These are phyloP conservation scores for Perdita meconis DNA, from an alignment of 2,888 invertebrate genomes.

Conservation along the genomic window DNA sequence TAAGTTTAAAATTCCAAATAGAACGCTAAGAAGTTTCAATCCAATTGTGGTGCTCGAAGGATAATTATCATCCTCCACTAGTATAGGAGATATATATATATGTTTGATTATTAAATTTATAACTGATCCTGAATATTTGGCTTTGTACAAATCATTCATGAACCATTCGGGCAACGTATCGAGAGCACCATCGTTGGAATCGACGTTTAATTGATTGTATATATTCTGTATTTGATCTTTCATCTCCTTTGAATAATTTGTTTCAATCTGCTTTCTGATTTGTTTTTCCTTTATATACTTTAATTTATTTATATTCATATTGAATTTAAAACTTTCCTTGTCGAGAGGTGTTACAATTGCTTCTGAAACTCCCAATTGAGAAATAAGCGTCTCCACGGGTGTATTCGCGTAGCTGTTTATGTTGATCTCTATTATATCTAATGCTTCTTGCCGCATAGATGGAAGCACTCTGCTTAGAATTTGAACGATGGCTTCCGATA, in stretches of 20 bases:
- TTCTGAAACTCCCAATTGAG: constrained; percentile 83
- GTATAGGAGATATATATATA: constrained; percentile 88
- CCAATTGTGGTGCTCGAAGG: constrained; percentile 87
- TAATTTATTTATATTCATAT: constrained; percentile 64
- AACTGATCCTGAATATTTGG: constrained; percentile 87
- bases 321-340: constrained; percentile 67
- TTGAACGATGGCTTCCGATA: constrained; percentile 89
- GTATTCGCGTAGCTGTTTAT: constrained; percentile 88
- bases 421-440: constrained; percentile 87
- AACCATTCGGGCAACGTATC: constrained; percentile 86
- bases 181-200: constrained; percentile 26
- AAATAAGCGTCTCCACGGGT: constrained; percentile 86
- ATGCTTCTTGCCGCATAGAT: constrained; percentile 85
- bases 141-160: constrained; percentile 86
- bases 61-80: constrained; percentile 89
- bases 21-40: constrained; percentile 87
- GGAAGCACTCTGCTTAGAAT: constrained; percentile 88
- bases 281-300: constrained; percentile 20
- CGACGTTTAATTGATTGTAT: background rate
- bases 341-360: constrained; percentile 16
- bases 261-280: too few relatives aligned
- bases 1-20: constrained; percentile 84
- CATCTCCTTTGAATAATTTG: constrained; percentile 67
- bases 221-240: constrained; percentile 51
- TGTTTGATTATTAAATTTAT: constrained; percentile 88